phyloP scores from a whole-genome alignment of 2,888 invertebrate genomes.

The Cerceris ruficornis region DNA sequence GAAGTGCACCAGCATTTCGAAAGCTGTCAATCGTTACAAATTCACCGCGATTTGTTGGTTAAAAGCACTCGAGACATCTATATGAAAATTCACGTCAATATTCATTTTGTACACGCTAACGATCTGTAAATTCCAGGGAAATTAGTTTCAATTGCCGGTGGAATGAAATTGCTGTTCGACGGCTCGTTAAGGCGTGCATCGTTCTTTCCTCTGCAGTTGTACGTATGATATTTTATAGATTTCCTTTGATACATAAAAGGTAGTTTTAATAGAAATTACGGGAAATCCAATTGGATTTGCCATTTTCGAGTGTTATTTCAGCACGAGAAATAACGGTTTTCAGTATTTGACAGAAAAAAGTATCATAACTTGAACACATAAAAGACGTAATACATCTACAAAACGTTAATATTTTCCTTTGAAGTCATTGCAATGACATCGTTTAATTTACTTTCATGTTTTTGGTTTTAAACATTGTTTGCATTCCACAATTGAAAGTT shows the following conservation, averaged over 20 bases:
- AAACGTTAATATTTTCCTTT: background rate
- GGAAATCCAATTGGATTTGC: too few relatives aligned
- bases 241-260: slow-evolving; percentile 6
- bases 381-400: background rate
- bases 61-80: slow-evolving; percentile 46
- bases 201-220: background rate
- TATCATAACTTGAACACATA: too few relatives aligned
- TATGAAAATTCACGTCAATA: slow-evolving; percentile 55
- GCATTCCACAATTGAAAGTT: too few relatives aligned
- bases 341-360: too few relatives aligned
- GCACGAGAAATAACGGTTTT: too few relatives aligned
- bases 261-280: background rate
- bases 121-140: slow-evolving; percentile 51
- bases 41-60: slow-evolving; percentile 53
- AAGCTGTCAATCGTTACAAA: slow-evolving; percentile 46
- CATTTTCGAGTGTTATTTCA: too few relatives aligned
- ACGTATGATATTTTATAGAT: slow-evolving; percentile 21
- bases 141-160: slow-evolving; percentile 38
- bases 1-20: slow-evolving; percentile 20
- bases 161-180: slow-evolving; percentile 38
- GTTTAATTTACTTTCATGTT: too few relatives aligned
- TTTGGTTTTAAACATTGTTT: too few relatives aligned
- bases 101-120: slow-evolving; percentile 45
- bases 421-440: too few relatives aligned
- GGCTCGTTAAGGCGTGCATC: slow-evolving; percentile 47